Base-by-base conservation (phyloP, 2,113 vertebrate species). In the Machaerirhynchus nigripectus region DNA sequence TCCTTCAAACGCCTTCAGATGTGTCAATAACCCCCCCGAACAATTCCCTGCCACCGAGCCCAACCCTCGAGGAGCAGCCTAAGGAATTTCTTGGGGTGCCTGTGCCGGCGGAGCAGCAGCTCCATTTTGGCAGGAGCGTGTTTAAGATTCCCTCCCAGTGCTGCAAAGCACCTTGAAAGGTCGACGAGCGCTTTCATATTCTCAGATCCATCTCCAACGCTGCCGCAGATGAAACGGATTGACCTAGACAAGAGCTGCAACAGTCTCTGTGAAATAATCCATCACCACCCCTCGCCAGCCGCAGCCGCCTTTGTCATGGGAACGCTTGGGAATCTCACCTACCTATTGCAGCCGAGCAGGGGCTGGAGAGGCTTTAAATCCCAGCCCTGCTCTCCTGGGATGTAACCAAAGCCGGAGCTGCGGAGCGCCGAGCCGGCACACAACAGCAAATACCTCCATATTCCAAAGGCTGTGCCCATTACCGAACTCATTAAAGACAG, bases 81-180 rank as follows among this genome's bases (percentile, higher is more conserved):
- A 5, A 28, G 15, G 4, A 16, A 53, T 42, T 44, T 39, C 46
- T 40, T 0, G 71, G 85, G 93, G 47, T 49, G 31, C 63, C 4
- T 0, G 75, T 1, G 86, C 33, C 1, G 61, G 2, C 2, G 10
- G 31, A 89, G 69, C 87, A 88, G 92, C 95, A 39, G 80, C 94
- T 94, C 89, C 93, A 60, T 82, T 79, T 89, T 27, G 84, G 87
- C 95, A 84, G 95, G 71, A 87, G 39, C 7, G 15, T 39, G 82
- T 77, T 93, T 93, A 90, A 92, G 95, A 92, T 96, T 94, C 96
- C 92, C 90, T 95, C 90, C 76, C 85, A 61, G 73, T 6, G 57
- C 94, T 65, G 91, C 93, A 77, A 63, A 97, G 94, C 94, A 97
- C 95, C 94, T 94, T 95, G 93, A 94, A 95, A 96, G 95, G 95